Evolutionary conservation across 2,888 invertebrate genomes (phyloP).

Genomic region (Caenorhabditis panamensis): DNA sequence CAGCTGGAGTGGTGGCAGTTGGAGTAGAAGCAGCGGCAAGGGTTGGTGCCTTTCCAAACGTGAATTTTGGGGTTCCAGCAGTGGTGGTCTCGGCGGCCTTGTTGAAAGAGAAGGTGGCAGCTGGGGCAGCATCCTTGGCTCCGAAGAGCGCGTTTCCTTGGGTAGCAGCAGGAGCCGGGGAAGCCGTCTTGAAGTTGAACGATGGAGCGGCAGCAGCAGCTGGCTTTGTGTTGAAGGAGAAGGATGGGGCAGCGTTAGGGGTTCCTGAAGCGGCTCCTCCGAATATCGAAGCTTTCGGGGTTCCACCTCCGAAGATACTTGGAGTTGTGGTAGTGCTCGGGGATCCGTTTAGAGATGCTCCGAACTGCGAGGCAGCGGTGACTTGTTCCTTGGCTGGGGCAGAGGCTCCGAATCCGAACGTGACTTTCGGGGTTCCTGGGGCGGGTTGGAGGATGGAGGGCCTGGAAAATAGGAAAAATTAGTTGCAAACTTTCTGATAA

Average conservation of each 20-base stretch:
- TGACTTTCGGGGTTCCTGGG: slow-evolving; percentile 59
- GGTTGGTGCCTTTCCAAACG: slow-evolving; percentile 38
- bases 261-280: slow-evolving; percentile 1
- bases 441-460: slow-evolving; percentile 53
- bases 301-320: slow-evolving; percentile 55
- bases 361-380: slow-evolving; percentile 41
- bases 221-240: slow-evolving; percentile 29
- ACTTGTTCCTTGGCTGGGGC: slow-evolving; percentile 56
- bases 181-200: slow-evolving; percentile 48
- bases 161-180: slow-evolving; percentile 21
- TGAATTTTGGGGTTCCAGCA: slow-evolving; percentile 26
- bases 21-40: neutral
- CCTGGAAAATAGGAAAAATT: slow-evolving; percentile 1
- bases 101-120: slow-evolving; percentile 42
- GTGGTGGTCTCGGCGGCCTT: slow-evolving; percentile 10
- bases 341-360: slow-evolving; percentile 44
- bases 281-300: slow-evolving; percentile 28
- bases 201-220: slow-evolving; percentile 34
- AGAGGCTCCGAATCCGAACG: slow-evolving; percentile 58
- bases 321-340: slow-evolving; percentile 36
- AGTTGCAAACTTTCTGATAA: neutral
- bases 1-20: neutral
- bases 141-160: slow-evolving; percentile 38
- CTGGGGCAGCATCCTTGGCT: slow-evolving; percentile 23
- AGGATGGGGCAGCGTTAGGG: slow-evolving; percentile 6